These are phyloP conservation scores for Pan paniscus DNA, from an alignment of 2,113 vertebrate genomes.

Conservation along the genomic window DNA sequence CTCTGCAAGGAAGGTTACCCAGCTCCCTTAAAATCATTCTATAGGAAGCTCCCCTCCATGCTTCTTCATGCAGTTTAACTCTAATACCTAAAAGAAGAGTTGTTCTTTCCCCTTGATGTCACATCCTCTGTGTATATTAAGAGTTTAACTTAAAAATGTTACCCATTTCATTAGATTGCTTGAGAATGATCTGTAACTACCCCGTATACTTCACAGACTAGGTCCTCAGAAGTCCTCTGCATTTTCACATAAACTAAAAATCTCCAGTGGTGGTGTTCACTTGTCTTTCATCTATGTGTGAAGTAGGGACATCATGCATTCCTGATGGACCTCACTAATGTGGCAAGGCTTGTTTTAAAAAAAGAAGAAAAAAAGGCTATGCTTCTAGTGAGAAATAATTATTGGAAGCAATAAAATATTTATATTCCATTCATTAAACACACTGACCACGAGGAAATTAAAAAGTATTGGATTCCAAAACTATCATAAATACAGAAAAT, in stretches of 20 bases:
- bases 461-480: neutral
- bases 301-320: neutral
- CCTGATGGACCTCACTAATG: too few species aligned
- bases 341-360: neutral
- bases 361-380: neutral
- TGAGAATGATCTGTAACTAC: neutral
- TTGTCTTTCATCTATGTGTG: neutral
- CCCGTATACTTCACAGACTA: neutral
- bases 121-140: neutral
- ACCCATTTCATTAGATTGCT: neutral
- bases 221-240: neutral
- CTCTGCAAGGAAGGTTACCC: fast-evolving
- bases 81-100: neutral
- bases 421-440: constrained; percentile 35
- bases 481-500: constrained; percentile 43
- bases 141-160: neutral
- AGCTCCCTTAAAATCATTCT: neutral
- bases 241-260: neutral
- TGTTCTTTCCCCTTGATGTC: neutral
- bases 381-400: neutral
- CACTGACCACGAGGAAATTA: constrained; percentile 43
- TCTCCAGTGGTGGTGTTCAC: neutral
- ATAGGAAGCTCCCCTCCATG: neutral
- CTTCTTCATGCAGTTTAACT: neutral
- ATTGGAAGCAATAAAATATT: constrained; percentile 37